Percentiles rank a stretch among this genome's conserved stretches.
Conservation (phyloP, 2,888 invertebrate genomes). For the Lithophane semibrunnea region DNA sequence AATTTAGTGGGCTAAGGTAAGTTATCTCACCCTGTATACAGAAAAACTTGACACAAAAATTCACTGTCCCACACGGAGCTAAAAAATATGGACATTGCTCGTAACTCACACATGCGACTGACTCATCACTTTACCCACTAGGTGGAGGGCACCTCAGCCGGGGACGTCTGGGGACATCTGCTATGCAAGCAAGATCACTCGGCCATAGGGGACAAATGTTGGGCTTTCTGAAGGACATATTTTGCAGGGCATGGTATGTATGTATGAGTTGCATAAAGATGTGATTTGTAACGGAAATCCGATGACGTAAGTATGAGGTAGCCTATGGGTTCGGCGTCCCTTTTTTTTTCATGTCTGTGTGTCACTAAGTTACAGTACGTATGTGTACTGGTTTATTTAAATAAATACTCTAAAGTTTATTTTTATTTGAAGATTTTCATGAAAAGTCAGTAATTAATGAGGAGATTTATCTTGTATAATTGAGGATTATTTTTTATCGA, state of each 20-base stretch:
- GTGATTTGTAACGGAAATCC: slow-evolving; percentile 18
- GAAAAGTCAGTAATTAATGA: neutral
- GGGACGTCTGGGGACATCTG: slow-evolving; percentile 29
- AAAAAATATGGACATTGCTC: slow-evolving; percentile 40
- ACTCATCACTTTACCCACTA: slow-evolving; percentile 46
- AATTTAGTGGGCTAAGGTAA: neutral
- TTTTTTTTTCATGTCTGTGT: neutral
- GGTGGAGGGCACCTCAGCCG: slow-evolving; percentile 21
- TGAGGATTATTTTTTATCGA: too few relatives aligned
- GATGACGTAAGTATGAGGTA: neutral
- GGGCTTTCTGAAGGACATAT: slow-evolving; percentile 40
- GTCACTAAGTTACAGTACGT: neutral
- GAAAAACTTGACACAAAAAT: slow-evolving; percentile 29
- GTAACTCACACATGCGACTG: slow-evolving; percentile 46
- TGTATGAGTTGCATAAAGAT: slow-evolving; percentile 36
- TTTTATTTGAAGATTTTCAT: slow-evolving; percentile 1
- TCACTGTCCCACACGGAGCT: slow-evolving; percentile 21
- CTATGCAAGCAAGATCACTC: slow-evolving; percentile 53
- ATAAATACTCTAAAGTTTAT: neutral
- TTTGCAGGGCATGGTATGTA: slow-evolving; percentile 44
- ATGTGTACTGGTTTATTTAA: neutral
- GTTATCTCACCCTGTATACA: slow-evolving; percentile 23
- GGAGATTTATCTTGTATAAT: too few relatives aligned
- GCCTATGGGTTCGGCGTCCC: neutral
- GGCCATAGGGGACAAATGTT: slow-evolving; percentile 13